These are phyloP conservation scores for Tetraneura akinire DNA, from an alignment of 1,140 invertebrate genomes.

Conservation along the genomic window DNA sequence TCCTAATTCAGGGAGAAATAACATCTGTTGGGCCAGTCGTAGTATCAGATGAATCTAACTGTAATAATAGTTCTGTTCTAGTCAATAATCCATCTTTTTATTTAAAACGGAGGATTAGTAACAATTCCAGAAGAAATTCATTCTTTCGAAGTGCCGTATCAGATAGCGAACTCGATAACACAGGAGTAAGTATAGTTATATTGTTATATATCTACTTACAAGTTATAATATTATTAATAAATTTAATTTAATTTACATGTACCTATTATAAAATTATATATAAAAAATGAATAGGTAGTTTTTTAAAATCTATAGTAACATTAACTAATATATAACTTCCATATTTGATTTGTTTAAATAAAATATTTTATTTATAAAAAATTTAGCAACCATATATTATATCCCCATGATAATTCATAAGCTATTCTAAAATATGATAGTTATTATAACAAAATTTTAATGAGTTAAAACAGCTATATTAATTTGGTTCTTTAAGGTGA, in stretches of 20 bases:
- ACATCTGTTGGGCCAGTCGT: background rate
- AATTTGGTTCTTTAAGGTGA: slow-evolving; percentile 58
- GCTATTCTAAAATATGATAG: no score
- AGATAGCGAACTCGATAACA: slow-evolving; percentile 89
- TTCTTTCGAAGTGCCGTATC: slow-evolving; percentile 82
- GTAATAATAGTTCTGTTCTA: slow-evolving; percentile 12
- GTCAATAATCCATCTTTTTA: slow-evolving; percentile 72
- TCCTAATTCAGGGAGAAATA: background rate
- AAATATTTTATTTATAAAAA: background rate
- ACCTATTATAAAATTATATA: no score
- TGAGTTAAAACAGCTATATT: slow-evolving; percentile 31
- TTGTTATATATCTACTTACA: background rate
- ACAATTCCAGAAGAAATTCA: slow-evolving; percentile 62
- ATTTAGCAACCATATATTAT: background rate
- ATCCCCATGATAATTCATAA: no score
- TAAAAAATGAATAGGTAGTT: no score
- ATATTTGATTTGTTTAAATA: no score
- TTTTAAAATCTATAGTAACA: no score
- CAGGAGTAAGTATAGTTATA: slow-evolving; percentile 50
- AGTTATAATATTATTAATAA: no score
- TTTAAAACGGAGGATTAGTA: slow-evolving; percentile 56
- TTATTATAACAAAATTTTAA: no score
- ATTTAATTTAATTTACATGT: background rate
- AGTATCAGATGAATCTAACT: slow-evolving; percentile 32
- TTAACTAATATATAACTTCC: no score